A percentile compares a stretch with the other conserved stretches of the same genome.
Conservation (phyloP, 2,888 invertebrate genomes). For the Macaria notata region DNA sequence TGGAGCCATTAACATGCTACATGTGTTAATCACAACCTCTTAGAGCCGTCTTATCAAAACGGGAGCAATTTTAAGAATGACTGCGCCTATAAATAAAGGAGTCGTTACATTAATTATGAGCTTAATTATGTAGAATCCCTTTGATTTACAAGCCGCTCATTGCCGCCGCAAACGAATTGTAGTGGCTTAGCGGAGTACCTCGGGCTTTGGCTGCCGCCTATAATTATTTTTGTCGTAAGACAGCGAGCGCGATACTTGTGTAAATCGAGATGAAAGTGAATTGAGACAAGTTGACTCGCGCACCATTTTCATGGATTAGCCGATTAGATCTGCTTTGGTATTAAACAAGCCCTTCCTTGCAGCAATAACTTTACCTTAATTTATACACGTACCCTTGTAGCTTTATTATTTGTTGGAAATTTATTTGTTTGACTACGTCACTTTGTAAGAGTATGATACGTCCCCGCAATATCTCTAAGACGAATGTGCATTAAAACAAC, state of each 20-base stretch:
- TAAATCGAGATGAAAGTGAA: slow-evolving; percentile 74
- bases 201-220: slow-evolving; percentile 63
- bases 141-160: slow-evolving; percentile 80
- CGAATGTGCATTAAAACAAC: too few relatives aligned
- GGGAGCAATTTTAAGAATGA: slow-evolving; percentile 78
- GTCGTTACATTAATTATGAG: slow-evolving; percentile 81
- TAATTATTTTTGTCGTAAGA: slow-evolving; percentile 77
- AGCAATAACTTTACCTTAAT: slow-evolving; percentile 23
- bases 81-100: slow-evolving; percentile 76
- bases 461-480: too few relatives aligned
- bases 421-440: slow-evolving; percentile 1
- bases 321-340: slow-evolving; percentile 46
- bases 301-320: slow-evolving; percentile 68
- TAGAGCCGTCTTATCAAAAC: slow-evolving; percentile 68
- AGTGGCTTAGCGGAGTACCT: slow-evolving; percentile 76
- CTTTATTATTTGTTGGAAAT: slow-evolving; percentile 16
- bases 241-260: slow-evolving; percentile 48
- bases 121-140: slow-evolving; percentile 81
- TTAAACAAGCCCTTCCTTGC: slow-evolving; percentile 19
- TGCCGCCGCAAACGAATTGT: slow-evolving; percentile 79
- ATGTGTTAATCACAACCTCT: slow-evolving; percentile 73
- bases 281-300: slow-evolving; percentile 69
- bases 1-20: slow-evolving; percentile 65
- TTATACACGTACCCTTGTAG: slow-evolving; percentile 14
- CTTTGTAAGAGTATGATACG: background rate